Evolutionary conservation across 2,113 vertebrate genomes (phyloP), one percentile per base, ranked within the genome.

Genomic region (Mesembrinibis cayennensis): DNA sequence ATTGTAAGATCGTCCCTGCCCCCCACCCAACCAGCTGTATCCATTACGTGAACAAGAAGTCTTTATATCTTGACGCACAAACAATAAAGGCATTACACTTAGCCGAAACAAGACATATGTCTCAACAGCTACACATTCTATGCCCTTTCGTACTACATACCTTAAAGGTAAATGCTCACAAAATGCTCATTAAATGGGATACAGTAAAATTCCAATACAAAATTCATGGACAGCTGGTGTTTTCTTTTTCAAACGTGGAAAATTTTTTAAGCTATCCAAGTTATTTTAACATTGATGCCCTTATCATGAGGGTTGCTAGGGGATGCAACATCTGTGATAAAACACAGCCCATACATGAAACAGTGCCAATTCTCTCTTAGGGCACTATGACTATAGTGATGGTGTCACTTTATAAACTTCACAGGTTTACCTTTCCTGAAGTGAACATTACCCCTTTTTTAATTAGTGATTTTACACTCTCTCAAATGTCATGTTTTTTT

Each of bases 41-140:
- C 86, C 94, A 93, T 96, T 84, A 93, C 90, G 87, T 9, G 90
- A 97, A 98, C 97, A 98, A 97, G 89, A 93, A 89, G 58, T 50
- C 97, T 98, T 97, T 97, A 96, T 96, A 50, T 84, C 90, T 66
- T 58, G 76, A 76, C 50, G 8, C 82, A 62, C 2, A 12, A 94
- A 93, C 94, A 94, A 97, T 87, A 85, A 94, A 93, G 74, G 82
- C 92, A 93, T 95, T 89, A 72, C 89, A 20, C 91, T 82, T 69
- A 63, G 76, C 44, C 67, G 62, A 73, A 95, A 73, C 8, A 26
- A 67, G 74, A 78, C 82, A 50, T 89, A 16, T 82, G 81, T 89
- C 90, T 93, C 92, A 73, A 52, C 85, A 91, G 82, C 93, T 72
- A 85, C 82, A 44, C 22, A n/a, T 61, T 10, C 70, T 17, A 4